A percentile compares a stretch with the other conserved stretches of the same genome.
Conservation (phyloP, 2,797 vertebrate species). For the Acipenser transmontanus region DNA sequence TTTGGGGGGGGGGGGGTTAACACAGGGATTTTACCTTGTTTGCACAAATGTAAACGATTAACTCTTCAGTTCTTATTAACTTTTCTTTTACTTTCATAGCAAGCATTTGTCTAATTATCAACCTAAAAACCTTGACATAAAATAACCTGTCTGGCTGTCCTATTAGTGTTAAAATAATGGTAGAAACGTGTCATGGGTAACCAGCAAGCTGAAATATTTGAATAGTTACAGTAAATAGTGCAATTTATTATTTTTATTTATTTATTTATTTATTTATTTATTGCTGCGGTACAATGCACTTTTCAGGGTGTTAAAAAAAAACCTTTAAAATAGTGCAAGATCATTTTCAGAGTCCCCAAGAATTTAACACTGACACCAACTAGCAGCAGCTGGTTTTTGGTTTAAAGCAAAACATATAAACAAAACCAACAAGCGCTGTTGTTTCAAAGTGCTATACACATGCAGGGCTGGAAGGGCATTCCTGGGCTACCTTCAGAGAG, state of each 20-base stretch:
- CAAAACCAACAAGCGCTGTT: not conserved
- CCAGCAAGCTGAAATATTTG: not conserved
- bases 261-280: too few species aligned
- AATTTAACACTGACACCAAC: too few species aligned
- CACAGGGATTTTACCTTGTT: not conserved
- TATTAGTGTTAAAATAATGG: not conserved
- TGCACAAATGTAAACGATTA: slow-evolving; percentile 1
- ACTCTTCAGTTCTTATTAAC: not conserved
- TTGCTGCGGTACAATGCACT: too few species aligned
- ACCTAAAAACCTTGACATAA: not conserved
- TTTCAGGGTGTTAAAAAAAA: too few species aligned
- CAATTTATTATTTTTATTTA: not conserved
- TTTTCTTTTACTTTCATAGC: not conserved
- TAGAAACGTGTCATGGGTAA: not conserved
- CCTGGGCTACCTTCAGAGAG: slow-evolving; percentile 10
- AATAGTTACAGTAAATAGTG: not conserved
- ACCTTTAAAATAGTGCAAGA: too few species aligned
- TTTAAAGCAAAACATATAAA: slow-evolving; percentile 10
- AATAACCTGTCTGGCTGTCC: not conserved
- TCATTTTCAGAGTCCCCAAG: too few species aligned
- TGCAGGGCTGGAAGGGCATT: slow-evolving; percentile 2
- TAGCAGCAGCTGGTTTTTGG: not conserved
- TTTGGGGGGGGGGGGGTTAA: not conserved
- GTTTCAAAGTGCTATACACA: not conserved
- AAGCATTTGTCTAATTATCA: not conserved